Evolutionary conservation across 1,140 invertebrate genomes (phyloP).

Genomic region (Notospermus geniculatus): DNA sequence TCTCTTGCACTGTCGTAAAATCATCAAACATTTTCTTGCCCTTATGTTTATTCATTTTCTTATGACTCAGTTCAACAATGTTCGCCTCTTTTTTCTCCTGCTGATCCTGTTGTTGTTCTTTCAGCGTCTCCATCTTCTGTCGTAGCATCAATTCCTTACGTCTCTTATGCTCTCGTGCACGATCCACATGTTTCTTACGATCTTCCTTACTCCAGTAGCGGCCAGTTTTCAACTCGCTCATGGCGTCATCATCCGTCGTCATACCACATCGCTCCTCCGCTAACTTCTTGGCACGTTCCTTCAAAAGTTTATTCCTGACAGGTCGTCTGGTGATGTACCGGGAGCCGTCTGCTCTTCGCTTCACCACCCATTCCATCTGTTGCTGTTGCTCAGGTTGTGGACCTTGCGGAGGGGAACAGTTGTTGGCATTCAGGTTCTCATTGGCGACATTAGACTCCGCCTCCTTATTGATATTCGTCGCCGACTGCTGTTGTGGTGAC

Average conservation of each 20-base stretch:
- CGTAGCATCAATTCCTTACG: slow-evolving; percentile 48
- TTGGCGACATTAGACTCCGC: not conserved
- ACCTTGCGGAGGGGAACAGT: not conserved
- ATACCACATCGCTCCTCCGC: slow-evolving; percentile 69
- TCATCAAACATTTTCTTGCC: slow-evolving; percentile 58
- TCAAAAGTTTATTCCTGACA: slow-evolving; percentile 67
- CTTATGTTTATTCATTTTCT: slow-evolving; percentile 58
- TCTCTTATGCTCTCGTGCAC: slow-evolving; percentile 64
- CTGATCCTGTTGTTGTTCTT: slow-evolving; percentile 30
- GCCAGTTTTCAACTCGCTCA: slow-evolving; percentile 77
- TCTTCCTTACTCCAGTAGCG: slow-evolving; percentile 80
- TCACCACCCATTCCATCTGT: slow-evolving; percentile 77
- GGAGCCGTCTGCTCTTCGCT: slow-evolving; percentile 73
- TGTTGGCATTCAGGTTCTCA: not conserved
- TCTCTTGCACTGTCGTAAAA: slow-evolving; percentile 60
- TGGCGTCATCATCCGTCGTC: slow-evolving; percentile 79
- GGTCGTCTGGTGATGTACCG: slow-evolving; percentile 75
- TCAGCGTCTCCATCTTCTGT: slow-evolving; percentile 52
- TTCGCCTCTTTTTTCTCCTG: slow-evolving; percentile 49
- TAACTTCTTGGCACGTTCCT: slow-evolving; percentile 69
- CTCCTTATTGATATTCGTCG: slow-evolving; percentile 29
- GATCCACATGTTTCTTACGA: slow-evolving; percentile 71
- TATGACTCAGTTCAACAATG: slow-evolving; percentile 58
- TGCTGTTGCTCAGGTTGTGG: not conserved
- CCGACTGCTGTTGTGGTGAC: slow-evolving; percentile 34